Percentiles rank a stretch among this genome's conserved stretches.
These are phyloP conservation scores for Teleiodes luculella DNA, from an alignment of 2,888 invertebrate species.

Conservation along the genomic window DNA sequence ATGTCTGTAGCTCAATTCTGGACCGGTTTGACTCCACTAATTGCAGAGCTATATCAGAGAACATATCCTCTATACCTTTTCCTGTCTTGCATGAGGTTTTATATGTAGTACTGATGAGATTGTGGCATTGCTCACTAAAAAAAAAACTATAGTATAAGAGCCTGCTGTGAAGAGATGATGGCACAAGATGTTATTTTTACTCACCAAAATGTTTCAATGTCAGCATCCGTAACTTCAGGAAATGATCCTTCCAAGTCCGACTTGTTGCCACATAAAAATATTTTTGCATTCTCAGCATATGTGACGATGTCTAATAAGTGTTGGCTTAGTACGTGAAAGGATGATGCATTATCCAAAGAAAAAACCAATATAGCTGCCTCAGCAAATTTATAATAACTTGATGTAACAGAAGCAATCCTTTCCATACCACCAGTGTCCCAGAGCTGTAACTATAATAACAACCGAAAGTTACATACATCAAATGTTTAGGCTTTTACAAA, in stretches of 20 bases:
- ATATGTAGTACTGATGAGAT: conserved; percentile 91
- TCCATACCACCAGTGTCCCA: conserved; percentile 99
- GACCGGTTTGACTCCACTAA: conserved; percentile 89
- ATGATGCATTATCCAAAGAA: conserved; percentile 92
- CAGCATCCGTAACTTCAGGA: conserved; percentile 90
- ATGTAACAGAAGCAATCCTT: conserved; percentile 95
- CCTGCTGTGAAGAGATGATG: too few relatives aligned
- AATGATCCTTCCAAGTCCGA: conserved; percentile 86
- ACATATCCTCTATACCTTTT: conserved; percentile 94
- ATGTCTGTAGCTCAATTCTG: conserved; percentile 87
- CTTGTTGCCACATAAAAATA: conserved; percentile 96
- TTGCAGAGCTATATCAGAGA: conserved; percentile 90
- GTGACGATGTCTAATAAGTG: conserved; percentile 95
- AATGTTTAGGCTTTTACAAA: too few relatives aligned
- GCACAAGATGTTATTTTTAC: conserved; percentile 15
- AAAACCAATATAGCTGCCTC: conserved; percentile 96
- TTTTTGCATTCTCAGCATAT: conserved; percentile 96
- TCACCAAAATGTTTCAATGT: conserved; percentile 93
- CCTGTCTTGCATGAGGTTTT: conserved; percentile 94
- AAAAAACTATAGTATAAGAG: background rate
- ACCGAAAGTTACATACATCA: conserved; percentile 7
- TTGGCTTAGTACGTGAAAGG: conserved; percentile 94
- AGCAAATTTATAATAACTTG: conserved; percentile 96
- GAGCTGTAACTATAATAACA: conserved; percentile 85
- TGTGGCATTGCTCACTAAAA: conserved; percentile 93